Evolutionary conservation across 1,140 invertebrate species (phyloP).

Genomic region (Matsumurasca onukii): DNA sequence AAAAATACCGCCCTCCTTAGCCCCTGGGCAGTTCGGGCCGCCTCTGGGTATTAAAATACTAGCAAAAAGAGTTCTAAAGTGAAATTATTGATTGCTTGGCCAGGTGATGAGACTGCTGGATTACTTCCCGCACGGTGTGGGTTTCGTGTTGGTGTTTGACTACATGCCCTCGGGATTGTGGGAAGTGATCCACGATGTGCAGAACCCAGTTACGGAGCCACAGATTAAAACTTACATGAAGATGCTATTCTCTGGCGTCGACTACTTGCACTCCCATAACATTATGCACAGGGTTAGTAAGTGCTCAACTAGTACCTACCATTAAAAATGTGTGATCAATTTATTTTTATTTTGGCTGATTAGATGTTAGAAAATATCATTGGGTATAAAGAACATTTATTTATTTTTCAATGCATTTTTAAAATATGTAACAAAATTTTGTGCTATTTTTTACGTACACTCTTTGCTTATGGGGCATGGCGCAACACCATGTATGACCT

Average conservation of each 20-base stretch:
- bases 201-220: slow-evolving; percentile 66
- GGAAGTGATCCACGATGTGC: slow-evolving; percentile 78
- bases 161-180: slow-evolving; percentile 90
- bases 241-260: slow-evolving; percentile 90
- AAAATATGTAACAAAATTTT: no score
- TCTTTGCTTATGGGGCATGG: no score
- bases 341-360: no score
- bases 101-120: slow-evolving; percentile 89
- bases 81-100: background rate
- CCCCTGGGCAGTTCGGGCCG: no score
- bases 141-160: slow-evolving; percentile 90
- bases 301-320: no score
- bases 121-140: slow-evolving; percentile 85
- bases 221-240: slow-evolving; percentile 86
- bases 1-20: no score
- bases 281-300: slow-evolving; percentile 94
- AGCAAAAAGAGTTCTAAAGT: no score
- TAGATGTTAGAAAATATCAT: no score
- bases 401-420: background rate
- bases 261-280: slow-evolving; percentile 83
- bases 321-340: background rate
- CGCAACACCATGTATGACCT: no score
- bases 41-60: no score
- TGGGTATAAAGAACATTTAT: no score
- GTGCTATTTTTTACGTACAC: no score